These are phyloP conservation scores for Sebastes hopkinsi DNA, from an alignment of 2,797 vertebrate species.

Conservation along the genomic window DNA sequence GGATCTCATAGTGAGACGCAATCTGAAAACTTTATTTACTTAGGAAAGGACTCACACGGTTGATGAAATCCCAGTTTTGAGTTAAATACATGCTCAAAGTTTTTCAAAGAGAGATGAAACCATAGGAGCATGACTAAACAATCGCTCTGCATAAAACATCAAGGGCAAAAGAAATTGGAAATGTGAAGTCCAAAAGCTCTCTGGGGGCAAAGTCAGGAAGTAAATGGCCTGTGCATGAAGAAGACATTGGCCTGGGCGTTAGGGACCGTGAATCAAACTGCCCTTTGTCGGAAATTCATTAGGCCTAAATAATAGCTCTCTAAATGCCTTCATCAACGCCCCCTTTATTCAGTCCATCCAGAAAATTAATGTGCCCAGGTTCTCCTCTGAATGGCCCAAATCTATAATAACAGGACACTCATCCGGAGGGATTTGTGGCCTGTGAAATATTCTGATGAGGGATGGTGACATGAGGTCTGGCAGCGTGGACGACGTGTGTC, in stretches of 20 bases:
- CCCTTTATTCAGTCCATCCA: conserved; percentile 42
- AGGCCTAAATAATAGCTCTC: conserved; percentile 63
- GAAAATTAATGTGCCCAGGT: conserved; percentile 47
- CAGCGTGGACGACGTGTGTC: not conserved
- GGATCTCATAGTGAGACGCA: conserved; percentile 8
- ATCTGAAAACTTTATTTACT: conserved; percentile 3
- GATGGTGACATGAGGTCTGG: conserved; percentile 3
- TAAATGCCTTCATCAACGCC: conserved; percentile 56
- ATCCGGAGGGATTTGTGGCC: conserved; percentile 29
- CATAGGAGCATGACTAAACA: conserved; percentile 10
- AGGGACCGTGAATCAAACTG: conserved; percentile 52
- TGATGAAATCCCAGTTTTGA: not conserved
- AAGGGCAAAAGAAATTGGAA: conserved; percentile 34
- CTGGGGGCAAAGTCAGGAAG: conserved; percentile 4
- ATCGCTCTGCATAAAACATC: conserved; percentile 11
- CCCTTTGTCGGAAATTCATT: conserved; percentile 62
- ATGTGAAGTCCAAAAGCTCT: conserved; percentile 9
- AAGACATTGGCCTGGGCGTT: conserved; percentile 27
- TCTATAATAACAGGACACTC: conserved; percentile 31
- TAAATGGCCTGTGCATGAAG: conserved; percentile 30
- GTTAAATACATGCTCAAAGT: not conserved
- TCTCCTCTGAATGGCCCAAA: conserved; percentile 34
- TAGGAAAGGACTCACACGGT: not conserved
- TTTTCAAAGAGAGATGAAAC: not conserved
- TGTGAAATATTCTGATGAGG: conserved; percentile 35